Evolutionary conservation across 2,888 invertebrate species (phyloP), one percentile per base, ranked within the genome.

Genomic region (Eurytoma californica): DNA sequence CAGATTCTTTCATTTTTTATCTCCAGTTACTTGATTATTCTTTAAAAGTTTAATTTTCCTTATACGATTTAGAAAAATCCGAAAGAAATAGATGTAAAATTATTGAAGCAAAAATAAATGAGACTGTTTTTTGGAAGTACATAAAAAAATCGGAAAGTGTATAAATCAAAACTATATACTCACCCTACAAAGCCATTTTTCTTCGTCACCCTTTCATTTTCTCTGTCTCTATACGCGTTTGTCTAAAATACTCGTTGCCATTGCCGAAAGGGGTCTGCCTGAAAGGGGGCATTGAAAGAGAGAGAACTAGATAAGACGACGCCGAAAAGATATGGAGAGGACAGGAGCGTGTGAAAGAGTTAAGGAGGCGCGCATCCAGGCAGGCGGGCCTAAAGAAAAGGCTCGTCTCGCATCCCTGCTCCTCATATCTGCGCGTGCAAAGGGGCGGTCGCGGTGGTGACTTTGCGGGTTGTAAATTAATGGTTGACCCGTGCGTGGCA

Each of bases 391-490:
- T 55, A 20, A 69, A 28, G 49, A 39, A 70, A 77, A 63, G 65
- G 65, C 55, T n/a, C 86, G 84, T 86, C 86, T 83, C 84, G 85
- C 83, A 83, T 82, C 84, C 86, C 87, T 86, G 88, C 87, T 87
- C 84, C 88, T 88, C 87, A 88, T 88, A 88, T 87, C 86, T 86
- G 84, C 86, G 69, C 39, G 39, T 86, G 86, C 86, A 88, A 88
- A 86, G 85, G 86, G 83, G 85, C 85, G 84, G 83, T 47, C n/a
- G 67, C 3, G n/a, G 83, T 84, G 88, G 87, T 88, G 88, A 88
- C 87, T 87, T 88, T 87, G 88, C 84, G 88, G 88, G 87, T 88
- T 88, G 88, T 89, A 88, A 89, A 89, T 89, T 89, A 89, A 89
- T 89, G 88, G 89, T 88, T 86, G 86, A 86, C 86, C 87, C 86